Conservation (phyloP, 2,113 vertebrate genomes). For the Aramus guarauna region DNA sequence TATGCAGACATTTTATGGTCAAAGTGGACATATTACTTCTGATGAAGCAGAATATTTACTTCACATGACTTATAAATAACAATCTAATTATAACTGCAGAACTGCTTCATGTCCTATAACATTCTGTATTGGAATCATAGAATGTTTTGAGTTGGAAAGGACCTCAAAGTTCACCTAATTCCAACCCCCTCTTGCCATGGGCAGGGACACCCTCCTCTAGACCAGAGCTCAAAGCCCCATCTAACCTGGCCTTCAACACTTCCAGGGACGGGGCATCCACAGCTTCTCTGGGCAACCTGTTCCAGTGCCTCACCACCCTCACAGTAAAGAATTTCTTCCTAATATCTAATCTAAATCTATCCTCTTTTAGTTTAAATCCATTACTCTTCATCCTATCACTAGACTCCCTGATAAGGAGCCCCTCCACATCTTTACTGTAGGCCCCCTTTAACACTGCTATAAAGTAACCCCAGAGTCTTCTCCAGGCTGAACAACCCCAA, state of each 20-base stretch:
- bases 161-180: too few relatives aligned
- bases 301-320: neutral
- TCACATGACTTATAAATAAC: neutral
- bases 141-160: neutral
- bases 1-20: neutral
- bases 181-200: neutral
- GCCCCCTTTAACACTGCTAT: too few relatives aligned
- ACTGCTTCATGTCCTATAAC: neutral
- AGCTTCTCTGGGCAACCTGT: neutral
- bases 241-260: neutral
- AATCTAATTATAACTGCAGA: neutral
- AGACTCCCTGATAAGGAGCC: neutral
- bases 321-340: neutral
- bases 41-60: neutral
- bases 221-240: neutral
- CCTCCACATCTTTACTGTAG: neutral
- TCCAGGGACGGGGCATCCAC: neutral
- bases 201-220: neutral
- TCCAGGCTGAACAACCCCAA: neutral
- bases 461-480: fast-evolving
- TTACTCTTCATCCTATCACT: neutral
- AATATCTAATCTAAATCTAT: neutral
- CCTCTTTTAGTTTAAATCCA: neutral
- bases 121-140: neutral
- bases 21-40: neutral